These are phyloP conservation scores for Echiichthys vipera DNA, from an alignment of 2,797 vertebrate species.

Conservation along the genomic window DNA sequence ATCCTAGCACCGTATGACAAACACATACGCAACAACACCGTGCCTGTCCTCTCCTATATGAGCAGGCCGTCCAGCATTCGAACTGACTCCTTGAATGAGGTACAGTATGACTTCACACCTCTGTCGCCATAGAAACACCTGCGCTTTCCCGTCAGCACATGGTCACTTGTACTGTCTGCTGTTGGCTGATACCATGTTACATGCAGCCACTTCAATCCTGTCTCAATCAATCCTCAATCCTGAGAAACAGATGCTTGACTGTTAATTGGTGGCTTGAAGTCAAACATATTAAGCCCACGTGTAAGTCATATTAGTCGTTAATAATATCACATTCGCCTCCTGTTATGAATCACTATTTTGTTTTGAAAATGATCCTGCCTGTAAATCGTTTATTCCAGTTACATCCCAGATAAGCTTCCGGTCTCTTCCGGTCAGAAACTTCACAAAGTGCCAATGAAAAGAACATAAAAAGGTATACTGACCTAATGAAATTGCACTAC, in stretches of 20 bases:
- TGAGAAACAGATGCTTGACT: slow-evolving; percentile 1
- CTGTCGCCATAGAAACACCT: slow-evolving; percentile 67
- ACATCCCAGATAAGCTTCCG: slow-evolving; percentile 71
- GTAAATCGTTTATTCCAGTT: slow-evolving; percentile 52
- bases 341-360: neutral
- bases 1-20: slow-evolving; percentile 34
- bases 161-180: slow-evolving; percentile 19
- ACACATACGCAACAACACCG: slow-evolving; percentile 45
- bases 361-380: slow-evolving; percentile 33
- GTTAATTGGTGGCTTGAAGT: slow-evolving; percentile 15
- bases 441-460: slow-evolving; percentile 89
- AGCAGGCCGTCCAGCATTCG: slow-evolving; percentile 33
- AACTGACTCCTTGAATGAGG: slow-evolving; percentile 52
- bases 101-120: slow-evolving; percentile 48
- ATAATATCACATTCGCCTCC: slow-evolving; percentile 20
- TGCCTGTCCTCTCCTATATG: slow-evolving; percentile 50
- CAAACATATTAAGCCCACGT: slow-evolving; percentile 14
- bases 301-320: neutral
- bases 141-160: slow-evolving; percentile 30
- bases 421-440: slow-evolving; percentile 75
- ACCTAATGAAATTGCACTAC: slow-evolving; percentile 86
- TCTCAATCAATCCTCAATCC: neutral
- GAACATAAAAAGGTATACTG: slow-evolving; percentile 73
- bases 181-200: neutral
- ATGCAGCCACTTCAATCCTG: neutral